Percentiles rank a stretch among this genome's conserved stretches.
These are phyloP conservation scores for Eilema griseolum DNA, from an alignment of 2,888 invertebrate species.

Conservation along the genomic window DNA sequence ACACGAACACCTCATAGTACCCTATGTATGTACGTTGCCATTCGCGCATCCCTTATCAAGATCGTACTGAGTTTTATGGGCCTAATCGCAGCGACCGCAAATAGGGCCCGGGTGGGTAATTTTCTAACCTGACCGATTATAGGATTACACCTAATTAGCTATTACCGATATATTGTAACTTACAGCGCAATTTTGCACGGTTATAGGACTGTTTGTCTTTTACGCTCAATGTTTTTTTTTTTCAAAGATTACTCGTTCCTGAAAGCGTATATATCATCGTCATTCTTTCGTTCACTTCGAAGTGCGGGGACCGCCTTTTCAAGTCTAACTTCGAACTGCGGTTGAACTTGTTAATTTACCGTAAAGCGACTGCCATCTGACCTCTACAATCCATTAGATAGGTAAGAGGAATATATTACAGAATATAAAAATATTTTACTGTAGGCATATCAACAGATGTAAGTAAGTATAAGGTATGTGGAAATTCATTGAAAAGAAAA, in stretches of 20 bases:
- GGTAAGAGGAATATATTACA: too few species aligned
- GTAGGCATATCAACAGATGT: too few species aligned
- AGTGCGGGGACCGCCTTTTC: too few species aligned
- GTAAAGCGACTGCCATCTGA: too few species aligned
- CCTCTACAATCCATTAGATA: too few species aligned
- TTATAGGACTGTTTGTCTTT: constrained; percentile 44
- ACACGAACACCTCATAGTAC: constrained; percentile 40
- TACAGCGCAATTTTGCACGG: constrained; percentile 61
- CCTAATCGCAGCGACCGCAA: constrained; percentile 81
- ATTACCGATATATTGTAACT: constrained; percentile 79
- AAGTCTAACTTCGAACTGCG: too few species aligned
- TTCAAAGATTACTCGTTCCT: background rate
- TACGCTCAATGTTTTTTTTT: background rate
- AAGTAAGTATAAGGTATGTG: too few species aligned
- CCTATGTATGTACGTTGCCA: constrained; percentile 48
- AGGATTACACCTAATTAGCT: constrained; percentile 85
- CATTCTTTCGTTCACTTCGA: too few species aligned
- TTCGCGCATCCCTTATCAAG: constrained; percentile 84
- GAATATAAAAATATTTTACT: too few species aligned
- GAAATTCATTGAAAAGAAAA: too few species aligned
- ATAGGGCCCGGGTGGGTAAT: constrained; percentile 83
- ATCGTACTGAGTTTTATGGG: constrained; percentile 83
- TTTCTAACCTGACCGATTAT: constrained; percentile 85
- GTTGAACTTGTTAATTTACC: too few species aligned
- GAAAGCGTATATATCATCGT: background rate